Conservation (phyloP, 2,888 invertebrate genomes). For the Eilema depressum region DNA sequence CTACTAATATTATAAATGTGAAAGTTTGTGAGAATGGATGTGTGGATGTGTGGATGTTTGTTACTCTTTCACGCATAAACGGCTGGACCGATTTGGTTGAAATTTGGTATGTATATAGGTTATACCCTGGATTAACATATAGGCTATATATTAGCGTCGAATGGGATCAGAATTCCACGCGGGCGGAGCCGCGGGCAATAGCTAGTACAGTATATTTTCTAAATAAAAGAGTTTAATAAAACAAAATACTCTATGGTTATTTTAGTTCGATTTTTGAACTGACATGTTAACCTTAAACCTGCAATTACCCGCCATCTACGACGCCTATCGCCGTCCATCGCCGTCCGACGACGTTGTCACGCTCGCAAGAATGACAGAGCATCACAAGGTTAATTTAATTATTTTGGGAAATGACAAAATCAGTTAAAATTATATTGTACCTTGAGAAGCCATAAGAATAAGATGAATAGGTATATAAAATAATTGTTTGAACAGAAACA, state of each 20-base stretch:
- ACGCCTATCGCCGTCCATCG: slow-evolving; percentile 28
- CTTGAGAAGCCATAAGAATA: neutral
- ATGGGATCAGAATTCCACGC: too few species aligned
- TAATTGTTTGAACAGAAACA: neutral
- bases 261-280: neutral
- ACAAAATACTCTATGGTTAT: neutral
- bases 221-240: neutral
- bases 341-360: slow-evolving; percentile 34
- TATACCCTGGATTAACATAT: too few species aligned
- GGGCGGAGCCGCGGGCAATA: too few species aligned
- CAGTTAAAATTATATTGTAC: neutral
- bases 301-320: slow-evolving; percentile 16
- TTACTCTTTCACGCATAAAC: too few species aligned
- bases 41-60: too few species aligned
- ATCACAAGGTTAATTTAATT: neutral
- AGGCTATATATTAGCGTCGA: too few species aligned
- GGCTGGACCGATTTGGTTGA: too few species aligned
- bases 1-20: too few species aligned
- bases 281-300: neutral
- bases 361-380: neutral
- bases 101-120: too few species aligned
- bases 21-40: too few species aligned
- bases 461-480: neutral
- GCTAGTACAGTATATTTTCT: too few species aligned
- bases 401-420: slow-evolving; percentile 3